These are phyloP conservation scores for Morus bassanus DNA, from an alignment of 2,797 vertebrate genomes.

Conservation along the genomic window DNA sequence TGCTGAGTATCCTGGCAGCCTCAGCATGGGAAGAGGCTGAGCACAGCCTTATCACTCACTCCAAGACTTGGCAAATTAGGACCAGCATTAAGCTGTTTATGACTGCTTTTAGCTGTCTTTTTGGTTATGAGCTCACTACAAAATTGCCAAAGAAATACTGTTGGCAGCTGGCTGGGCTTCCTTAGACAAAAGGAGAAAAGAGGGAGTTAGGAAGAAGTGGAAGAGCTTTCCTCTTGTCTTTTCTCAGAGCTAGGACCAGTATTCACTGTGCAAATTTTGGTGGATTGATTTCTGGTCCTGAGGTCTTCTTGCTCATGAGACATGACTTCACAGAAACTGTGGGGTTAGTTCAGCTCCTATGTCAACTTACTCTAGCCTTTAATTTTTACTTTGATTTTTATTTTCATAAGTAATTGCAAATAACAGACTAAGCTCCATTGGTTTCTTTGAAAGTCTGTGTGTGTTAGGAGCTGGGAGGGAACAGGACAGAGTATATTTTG, in stretches of 20 bases:
- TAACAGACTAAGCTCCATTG: not conserved
- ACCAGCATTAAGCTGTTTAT: constrained; percentile 34
- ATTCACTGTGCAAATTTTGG: not conserved
- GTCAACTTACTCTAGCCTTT: not conserved
- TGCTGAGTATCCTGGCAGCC: not conserved
- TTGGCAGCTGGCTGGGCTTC: not conserved
- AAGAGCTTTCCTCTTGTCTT: not conserved
- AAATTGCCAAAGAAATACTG: not conserved
- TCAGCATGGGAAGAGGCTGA: not conserved
- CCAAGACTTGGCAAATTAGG: constrained; percentile 44
- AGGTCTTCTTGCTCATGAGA: not conserved
- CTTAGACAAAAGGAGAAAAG: not conserved
- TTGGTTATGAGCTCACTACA: constrained; percentile 10
- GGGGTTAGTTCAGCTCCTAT: not conserved
- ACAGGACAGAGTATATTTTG: not conserved
- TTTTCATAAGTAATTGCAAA: not conserved
- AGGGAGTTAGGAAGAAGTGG: not conserved
- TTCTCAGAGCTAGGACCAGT: not conserved
- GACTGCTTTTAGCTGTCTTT: constrained; percentile 29
- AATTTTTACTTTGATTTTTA: not conserved
- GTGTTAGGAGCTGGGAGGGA: not conserved
- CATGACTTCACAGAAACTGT: not conserved
- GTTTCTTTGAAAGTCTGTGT: not conserved
- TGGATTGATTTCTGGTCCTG: not conserved
- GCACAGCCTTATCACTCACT: constrained; percentile 20